Conservation (phyloP, 2,888 invertebrate species). For the Melieria omissa region DNA sequence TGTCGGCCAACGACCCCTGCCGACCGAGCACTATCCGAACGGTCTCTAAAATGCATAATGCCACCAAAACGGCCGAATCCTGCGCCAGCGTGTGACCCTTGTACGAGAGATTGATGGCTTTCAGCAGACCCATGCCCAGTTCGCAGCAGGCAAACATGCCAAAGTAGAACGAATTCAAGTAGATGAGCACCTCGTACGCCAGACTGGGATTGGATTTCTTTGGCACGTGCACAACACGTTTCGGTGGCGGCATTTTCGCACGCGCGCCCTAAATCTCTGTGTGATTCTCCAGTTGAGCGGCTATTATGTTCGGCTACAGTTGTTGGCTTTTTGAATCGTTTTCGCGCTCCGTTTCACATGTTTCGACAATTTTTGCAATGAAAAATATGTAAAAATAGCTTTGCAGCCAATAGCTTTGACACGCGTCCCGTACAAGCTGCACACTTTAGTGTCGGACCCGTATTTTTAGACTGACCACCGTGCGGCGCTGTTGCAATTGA, state of each 20-base stretch:
- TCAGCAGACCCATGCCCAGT: conserved; percentile 82
- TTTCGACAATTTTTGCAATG: conserved; percentile 29
- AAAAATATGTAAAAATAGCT: conserved; percentile 33
- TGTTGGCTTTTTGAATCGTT: not conserved
- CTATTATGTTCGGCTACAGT: conserved; percentile 12
- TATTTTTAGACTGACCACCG: conserved; percentile 63
- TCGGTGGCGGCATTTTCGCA: conserved; percentile 49
- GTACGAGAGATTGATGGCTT: conserved; percentile 83
- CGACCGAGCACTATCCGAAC: conserved; percentile 85
- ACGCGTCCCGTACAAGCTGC: conserved; percentile 11
- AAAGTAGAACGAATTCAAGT: conserved; percentile 86
- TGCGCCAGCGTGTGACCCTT: conserved; percentile 79
- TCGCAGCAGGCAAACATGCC: conserved; percentile 87
- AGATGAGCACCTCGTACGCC: conserved; percentile 84
- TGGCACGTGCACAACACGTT: conserved; percentile 54
- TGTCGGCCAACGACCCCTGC: conserved; percentile 72
- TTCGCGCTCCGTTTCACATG: conserved; percentile 3
- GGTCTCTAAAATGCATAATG: conserved; percentile 82
- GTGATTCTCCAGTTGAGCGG: no score
- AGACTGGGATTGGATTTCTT: conserved; percentile 79
- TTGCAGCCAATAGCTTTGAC: conserved; percentile 14
- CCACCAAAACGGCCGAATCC: conserved; percentile 82
- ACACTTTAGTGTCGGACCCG: conserved; percentile 49
- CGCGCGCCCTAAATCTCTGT: no score
- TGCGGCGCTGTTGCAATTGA: conserved; percentile 17